These are phyloP conservation scores for Stenotaenia linearis DNA, from an alignment of 2,888 invertebrate species.

Conservation along the genomic window DNA sequence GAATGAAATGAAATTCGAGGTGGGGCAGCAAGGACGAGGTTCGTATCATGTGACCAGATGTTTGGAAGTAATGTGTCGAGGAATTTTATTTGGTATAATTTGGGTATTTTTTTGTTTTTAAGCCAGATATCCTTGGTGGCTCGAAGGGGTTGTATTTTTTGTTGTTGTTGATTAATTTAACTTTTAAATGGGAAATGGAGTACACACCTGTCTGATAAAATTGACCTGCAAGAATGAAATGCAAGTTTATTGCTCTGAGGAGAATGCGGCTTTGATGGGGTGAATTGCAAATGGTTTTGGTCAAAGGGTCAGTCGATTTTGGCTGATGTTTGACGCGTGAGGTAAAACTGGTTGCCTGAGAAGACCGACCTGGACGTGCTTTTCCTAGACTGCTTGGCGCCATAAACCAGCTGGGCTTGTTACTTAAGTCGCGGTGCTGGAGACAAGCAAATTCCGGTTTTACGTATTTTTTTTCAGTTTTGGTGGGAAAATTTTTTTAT, in stretches of 20 bases:
- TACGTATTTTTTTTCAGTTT: too few relatives aligned
- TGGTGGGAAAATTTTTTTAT: too few relatives aligned
- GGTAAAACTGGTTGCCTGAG: background rate
- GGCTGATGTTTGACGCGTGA: background rate
- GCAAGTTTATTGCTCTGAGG: background rate
- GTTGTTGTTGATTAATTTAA: background rate
- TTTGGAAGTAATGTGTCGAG: background rate
- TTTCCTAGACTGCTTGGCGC: background rate
- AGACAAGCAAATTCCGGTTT: background rate
- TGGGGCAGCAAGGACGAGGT: background rate
- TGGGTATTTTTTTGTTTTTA: background rate
- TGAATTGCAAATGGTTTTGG: slow-evolving; percentile 13
- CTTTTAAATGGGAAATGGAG: background rate
- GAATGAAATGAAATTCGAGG: background rate
- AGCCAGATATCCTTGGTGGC: background rate
- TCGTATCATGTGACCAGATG: background rate
- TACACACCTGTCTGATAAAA: background rate
- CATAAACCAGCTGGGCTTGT: background rate
- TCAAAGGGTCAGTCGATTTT: background rate
- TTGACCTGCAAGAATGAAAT: background rate
- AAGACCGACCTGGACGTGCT: background rate
- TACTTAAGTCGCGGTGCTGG: background rate
- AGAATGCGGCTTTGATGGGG: background rate
- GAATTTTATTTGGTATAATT: background rate
- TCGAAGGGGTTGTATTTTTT: background rate